A percentile compares a stretch with the other conserved stretches of the same genome.
Evolutionary conservation across 2,888 invertebrate species (phyloP).

Genomic region (Dicyrtomina minuta): DNA sequence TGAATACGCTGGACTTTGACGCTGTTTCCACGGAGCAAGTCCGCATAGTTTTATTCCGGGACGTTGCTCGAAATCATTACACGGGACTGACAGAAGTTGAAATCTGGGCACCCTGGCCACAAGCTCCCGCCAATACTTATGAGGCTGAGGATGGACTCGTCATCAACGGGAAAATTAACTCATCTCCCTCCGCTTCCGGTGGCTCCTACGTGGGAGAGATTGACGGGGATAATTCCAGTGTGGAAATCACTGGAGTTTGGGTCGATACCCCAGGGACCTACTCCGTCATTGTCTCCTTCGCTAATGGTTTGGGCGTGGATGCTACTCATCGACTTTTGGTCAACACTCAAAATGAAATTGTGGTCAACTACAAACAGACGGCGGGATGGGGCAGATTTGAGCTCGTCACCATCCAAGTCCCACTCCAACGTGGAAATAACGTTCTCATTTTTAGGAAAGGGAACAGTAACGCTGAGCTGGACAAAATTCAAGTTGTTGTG

Average conservation of each 20-base stretch:
- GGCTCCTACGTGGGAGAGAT: conserved; percentile 44
- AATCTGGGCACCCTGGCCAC: conserved; percentile 51
- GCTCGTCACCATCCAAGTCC: conserved; percentile 13
- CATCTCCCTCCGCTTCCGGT: conserved; percentile 38
- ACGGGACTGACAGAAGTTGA: conserved; percentile 50
- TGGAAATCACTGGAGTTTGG: conserved; percentile 52
- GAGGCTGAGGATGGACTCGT: conserved; percentile 51
- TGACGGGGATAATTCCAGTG: conserved; percentile 30
- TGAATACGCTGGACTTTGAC: conserved; percentile 41
- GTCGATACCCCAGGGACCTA: conserved; percentile 39
- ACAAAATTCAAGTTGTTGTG: conserved; percentile 35
- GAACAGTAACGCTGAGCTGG: conserved; percentile 38
- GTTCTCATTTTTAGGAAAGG: conserved; percentile 40
- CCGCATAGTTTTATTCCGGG: conserved; percentile 43
- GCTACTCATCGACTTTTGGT: conserved; percentile 34
- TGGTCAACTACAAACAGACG: conserved; percentile 35
- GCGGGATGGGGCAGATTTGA: conserved; percentile 39
- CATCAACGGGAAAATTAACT: conserved; percentile 25
- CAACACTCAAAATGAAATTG: conserved; percentile 36
- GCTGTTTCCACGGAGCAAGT: conserved; percentile 44
- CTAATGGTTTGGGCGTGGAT: conserved; percentile 6
- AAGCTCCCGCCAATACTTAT: conserved; percentile 36
- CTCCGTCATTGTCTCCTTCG: conserved; percentile 39
- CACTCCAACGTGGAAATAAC: conserved; percentile 45
- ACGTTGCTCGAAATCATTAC: conserved; percentile 41